phyloP scores from a whole-genome alignment of 2,888 invertebrate species.

The Tetrapedia diversipes region DNA sequence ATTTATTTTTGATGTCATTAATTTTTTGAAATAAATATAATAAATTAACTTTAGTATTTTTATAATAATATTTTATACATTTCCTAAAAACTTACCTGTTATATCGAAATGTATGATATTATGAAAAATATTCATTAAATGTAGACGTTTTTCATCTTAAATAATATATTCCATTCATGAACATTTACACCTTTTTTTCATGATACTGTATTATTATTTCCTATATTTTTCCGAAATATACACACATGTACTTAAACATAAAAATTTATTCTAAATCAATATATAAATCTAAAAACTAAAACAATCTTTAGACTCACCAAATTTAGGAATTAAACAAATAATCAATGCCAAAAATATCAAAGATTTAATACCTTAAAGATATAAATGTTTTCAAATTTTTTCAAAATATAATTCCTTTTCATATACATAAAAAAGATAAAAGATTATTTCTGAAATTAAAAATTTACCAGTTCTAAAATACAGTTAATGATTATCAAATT shows the following conservation, averaged over 20 bases:
- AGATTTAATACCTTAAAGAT: background rate
- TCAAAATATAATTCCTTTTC: background rate
- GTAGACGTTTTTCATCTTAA: background rate
- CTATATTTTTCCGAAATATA: slow-evolving; percentile 23
- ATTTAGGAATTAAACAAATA: slow-evolving; percentile 29
- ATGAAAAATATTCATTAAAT: background rate
- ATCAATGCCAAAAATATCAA: background rate
- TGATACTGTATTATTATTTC: slow-evolving; percentile 9
- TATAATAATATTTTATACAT: slow-evolving; percentile 3
- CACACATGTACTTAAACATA: slow-evolving; percentile 33
- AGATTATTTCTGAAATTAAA: background rate
- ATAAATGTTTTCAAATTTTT: background rate
- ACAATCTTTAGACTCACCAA: slow-evolving; percentile 11
- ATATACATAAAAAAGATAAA: slow-evolving; percentile 1
- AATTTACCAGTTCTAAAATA: slow-evolving; percentile 13
- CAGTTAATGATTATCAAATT: slow-evolving; percentile 8
- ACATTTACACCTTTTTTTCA: background rate
- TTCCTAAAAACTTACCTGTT: slow-evolving; percentile 34
- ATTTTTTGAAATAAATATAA: slow-evolving; percentile 6
- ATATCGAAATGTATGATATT: background rate
- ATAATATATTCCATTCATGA: background rate
- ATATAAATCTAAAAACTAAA: slow-evolving; percentile 25
- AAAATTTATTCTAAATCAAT: slow-evolving; percentile 25
- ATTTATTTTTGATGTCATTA: background rate
- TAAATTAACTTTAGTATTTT: background rate